Percentiles rank a stretch among this genome's conserved stretches.
phyloP scores from a whole-genome alignment of 1,140 invertebrate species.

The Palaemon carinicauda region DNA sequence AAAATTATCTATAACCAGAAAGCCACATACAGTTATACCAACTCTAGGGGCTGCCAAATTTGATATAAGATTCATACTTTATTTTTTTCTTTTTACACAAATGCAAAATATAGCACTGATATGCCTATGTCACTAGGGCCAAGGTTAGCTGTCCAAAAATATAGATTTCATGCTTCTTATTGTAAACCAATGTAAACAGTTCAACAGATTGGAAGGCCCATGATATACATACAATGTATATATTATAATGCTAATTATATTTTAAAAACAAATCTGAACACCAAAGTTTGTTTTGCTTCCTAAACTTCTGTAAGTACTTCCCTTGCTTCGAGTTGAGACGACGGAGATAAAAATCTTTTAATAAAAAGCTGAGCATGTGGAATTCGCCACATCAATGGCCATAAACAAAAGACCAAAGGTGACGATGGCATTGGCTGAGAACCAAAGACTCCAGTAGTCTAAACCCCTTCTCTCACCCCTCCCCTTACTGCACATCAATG shows the following conservation, averaged over 20 bases:
- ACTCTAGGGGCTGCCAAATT: too few species aligned
- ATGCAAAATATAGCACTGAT: too few species aligned
- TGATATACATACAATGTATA: slow-evolving; percentile 15
- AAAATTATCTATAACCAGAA: not conserved
- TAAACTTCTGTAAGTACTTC: slow-evolving; percentile 19
- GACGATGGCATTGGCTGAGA: not conserved
- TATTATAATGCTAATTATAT: not conserved
- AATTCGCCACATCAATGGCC: not conserved
- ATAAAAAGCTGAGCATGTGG: slow-evolving; percentile 1
- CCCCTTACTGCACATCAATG: slow-evolving; percentile 7
- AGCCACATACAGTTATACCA: too few species aligned
- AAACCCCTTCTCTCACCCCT: slow-evolving; percentile 13
- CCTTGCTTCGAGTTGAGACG: not conserved
- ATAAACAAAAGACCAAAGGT: not conserved
- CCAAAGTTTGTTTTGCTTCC: not conserved
- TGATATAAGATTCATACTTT: too few species aligned
- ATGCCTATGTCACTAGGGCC: too few species aligned
- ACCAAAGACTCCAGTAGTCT: not conserved
- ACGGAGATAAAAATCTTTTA: not conserved
- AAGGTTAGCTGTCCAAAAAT: not conserved
- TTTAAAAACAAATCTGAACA: not conserved
- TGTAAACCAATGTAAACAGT: not conserved
- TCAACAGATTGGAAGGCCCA: not conserved
- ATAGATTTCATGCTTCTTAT: not conserved
- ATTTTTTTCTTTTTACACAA: too few species aligned